These are phyloP conservation scores for Lepidocyrtoides sp. DNA, from an alignment of 2,888 invertebrate species.

Conservation along the genomic window DNA sequence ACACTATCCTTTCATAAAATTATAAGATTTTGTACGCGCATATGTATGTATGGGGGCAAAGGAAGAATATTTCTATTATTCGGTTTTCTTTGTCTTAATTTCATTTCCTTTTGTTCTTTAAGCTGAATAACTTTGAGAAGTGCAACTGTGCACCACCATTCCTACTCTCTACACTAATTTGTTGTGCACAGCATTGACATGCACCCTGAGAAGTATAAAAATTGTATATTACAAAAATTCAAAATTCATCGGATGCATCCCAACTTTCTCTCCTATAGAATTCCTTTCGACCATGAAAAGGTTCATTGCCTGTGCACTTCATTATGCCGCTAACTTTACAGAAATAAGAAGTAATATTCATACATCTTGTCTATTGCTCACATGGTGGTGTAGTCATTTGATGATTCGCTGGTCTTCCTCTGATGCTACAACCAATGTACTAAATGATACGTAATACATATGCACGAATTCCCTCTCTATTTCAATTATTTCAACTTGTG, in stretches of 20 bases:
- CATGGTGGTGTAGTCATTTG: background rate
- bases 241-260: background rate
- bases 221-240: background rate
- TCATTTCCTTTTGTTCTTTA: background rate
- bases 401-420: background rate
- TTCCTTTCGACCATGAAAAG: too few species aligned
- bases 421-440: background rate
- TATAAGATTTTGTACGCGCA: too few species aligned
- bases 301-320: too few species aligned
- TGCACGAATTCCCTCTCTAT: background rate
- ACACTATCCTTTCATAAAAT: too few species aligned
- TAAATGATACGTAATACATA: background rate
- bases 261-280: background rate
- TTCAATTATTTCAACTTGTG: constrained; percentile 17
- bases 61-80: background rate
- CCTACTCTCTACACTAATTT: background rate
- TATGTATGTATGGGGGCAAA: background rate
- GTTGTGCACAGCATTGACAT: too few species aligned
- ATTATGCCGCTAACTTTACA: too few species aligned
- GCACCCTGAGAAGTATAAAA: background rate
- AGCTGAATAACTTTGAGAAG: background rate
- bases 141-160: background rate
- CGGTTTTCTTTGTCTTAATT: background rate
- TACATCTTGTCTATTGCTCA: background rate
- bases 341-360: too few species aligned